Base-by-base conservation (phyloP, 2,797 vertebrate species). In the Acanthis flammea region DNA sequence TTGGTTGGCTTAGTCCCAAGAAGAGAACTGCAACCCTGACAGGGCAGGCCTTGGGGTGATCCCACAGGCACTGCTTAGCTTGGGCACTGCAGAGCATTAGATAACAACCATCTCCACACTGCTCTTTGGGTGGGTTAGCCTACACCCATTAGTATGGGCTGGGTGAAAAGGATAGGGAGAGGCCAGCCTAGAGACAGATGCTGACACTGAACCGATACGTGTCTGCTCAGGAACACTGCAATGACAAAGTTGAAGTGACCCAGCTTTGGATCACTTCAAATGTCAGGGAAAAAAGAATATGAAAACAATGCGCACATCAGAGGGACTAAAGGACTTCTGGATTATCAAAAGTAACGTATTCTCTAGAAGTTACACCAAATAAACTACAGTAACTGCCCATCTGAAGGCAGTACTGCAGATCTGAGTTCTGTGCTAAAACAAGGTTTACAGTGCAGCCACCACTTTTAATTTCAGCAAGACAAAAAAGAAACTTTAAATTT, bases 81-180 rank as follows among this genome's bases (percentile, higher is more conserved):
- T 21, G 17, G 51, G 41, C 44, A 42, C 84, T 93, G 91, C 74
- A 82, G 18, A 61, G 67, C 55, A 42, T 14, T 35, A 90, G 94
- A 97, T 95, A 97, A 92, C 44, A 81, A 15, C 51, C 73, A 88
- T 17, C 45, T 50, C 70, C 73, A 75, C 21, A 8, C 16, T 55
- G 62, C 73, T 50, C 83, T 18, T 15, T 24, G 61, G 87, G 81
- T 23, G 68, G 60, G 65, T 74, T 37, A 71, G 39, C 48, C 88
- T 51, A 93, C 93, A 73, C 86, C 75, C 78, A 80, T 33, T 44
- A 19, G n/a, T 12, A 23, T 12, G 14, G 75, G 47, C 63, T 73
- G 58, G 58, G 35, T 48, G 31, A 50, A 47, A 72, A 48, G 66
- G 89, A 94, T 53, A 94, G 62, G 37, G 55, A 86, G 31, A 81